These are phyloP conservation scores for Gymnodraco acuticeps DNA, from an alignment of 2,797 vertebrate species.

Conservation along the genomic window DNA sequence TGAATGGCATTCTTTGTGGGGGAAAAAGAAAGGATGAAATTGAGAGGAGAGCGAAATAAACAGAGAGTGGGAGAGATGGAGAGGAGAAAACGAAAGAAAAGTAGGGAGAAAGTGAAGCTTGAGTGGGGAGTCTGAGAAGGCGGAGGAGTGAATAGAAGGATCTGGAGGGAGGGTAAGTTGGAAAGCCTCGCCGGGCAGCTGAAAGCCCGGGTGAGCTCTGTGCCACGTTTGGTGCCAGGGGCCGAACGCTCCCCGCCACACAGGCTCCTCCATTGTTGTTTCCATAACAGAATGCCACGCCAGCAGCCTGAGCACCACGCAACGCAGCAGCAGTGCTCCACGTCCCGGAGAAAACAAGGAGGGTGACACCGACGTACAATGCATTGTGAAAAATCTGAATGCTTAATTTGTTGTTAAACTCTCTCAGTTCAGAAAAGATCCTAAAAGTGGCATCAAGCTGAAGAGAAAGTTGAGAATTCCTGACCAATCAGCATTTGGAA, in stretches of 20 bases:
- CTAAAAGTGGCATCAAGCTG: not conserved
- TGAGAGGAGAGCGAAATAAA: slow-evolving; percentile 59
- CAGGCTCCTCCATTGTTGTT: slow-evolving; percentile 79
- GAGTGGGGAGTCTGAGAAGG: slow-evolving; percentile 17
- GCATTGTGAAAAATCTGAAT: not conserved
- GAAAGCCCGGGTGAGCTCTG: slow-evolving; percentile 61
- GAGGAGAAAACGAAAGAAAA: slow-evolving; percentile 28
- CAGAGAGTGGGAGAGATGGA: slow-evolving; percentile 32
- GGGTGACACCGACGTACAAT: not conserved
- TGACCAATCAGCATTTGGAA: not conserved
- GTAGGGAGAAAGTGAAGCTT: slow-evolving; percentile 26
- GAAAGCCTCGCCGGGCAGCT: slow-evolving; percentile 49
- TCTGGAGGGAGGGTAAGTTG: slow-evolving; percentile 25
- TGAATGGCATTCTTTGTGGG: slow-evolving; percentile 78
- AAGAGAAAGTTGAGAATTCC: not conserved
- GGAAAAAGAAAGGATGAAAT: slow-evolving; percentile 65
- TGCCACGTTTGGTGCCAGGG: slow-evolving; percentile 76
- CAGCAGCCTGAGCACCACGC: slow-evolving; percentile 52
- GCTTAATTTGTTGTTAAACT: not conserved
- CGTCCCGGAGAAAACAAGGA: slow-evolving; percentile 35
- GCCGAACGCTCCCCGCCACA: slow-evolving; percentile 62
- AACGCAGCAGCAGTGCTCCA: slow-evolving; percentile 33
- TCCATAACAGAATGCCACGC: slow-evolving; percentile 69
- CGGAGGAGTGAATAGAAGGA: slow-evolving; percentile 25
- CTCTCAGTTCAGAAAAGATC: not conserved